Base-by-base conservation (phyloP, 1,140 invertebrate genomes). In the Popillia japonica region DNA sequence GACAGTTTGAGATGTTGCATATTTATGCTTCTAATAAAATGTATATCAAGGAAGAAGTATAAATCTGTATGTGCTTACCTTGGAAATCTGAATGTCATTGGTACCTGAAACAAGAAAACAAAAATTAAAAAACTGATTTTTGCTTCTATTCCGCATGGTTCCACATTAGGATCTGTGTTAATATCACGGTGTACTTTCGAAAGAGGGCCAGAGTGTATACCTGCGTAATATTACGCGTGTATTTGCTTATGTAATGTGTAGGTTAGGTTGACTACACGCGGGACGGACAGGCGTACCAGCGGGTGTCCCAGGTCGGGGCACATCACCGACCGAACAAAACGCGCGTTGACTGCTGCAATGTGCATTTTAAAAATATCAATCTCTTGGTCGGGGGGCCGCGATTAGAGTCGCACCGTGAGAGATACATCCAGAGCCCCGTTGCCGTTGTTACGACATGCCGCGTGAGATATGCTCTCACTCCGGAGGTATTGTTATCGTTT, bases 301-400 rank as follows among this genome's bases (percentile, higher is more conserved):
- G 79, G 81, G 82, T 78, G 78, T 44, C 76, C 34, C 77, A 79
- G 82, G 82, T 83, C 81, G 79, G 76, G 79, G 80, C 80, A 79
- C 80, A 72, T 83, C 82, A 83, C 59, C 42, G 78, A 48, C 27
- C 41, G 55, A 77, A 74, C 77, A 77, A 40, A 79, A 79, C 76
- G 79, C 48, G 75, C 78, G 78, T 76, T 78, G 77, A 78, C 77
- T 72, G 68, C 77, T 59, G 68, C 48, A 72, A 61, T 59, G 75
- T 75, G 73, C 77, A 80, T 75, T 77, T 75, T 72, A 76, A 80
- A 78, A 83, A 80, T 83, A 83, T 83, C 79, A 83, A 83, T 83
- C 82, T 83, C 81, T 73, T 82, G 20, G 79, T 82, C 81, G 79
- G 81, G 82, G 81, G 82, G 80, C 73, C 80, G 40, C 80, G 80